Percentiles rank a stretch among this genome's conserved stretches.
Evolutionary conservation across 2,888 invertebrate genomes (phyloP).

Genomic region (Ypsolopha sequella): DNA sequence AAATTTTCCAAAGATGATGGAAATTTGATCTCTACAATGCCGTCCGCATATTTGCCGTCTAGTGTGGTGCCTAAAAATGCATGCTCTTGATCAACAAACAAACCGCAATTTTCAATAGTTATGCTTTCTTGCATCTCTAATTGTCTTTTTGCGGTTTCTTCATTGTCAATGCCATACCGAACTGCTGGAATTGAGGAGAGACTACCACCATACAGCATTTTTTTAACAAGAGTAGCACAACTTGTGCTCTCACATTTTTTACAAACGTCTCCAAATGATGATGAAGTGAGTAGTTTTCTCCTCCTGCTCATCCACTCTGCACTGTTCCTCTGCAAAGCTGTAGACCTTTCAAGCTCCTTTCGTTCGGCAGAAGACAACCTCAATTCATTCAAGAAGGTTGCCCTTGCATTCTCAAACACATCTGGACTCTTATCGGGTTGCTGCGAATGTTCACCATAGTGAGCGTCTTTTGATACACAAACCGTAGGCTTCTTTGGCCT

Average conservation of each 20-base stretch:
- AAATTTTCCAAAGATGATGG: no score
- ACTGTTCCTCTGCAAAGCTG: conserved; percentile 1
- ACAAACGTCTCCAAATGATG: conserved; percentile 1
- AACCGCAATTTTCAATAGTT: conserved; percentile 1
- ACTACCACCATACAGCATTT: background rate
- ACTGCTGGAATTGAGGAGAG: conserved; percentile 3
- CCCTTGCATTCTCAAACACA: conserved; percentile 1
- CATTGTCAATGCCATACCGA: background rate
- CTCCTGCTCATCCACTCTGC: conserved; percentile 2
- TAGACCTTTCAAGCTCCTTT: conserved; percentile 2
- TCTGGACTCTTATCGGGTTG: conserved; percentile 4
- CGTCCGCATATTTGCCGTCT: no score
- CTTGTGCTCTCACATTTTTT: background rate
- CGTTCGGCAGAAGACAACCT: conserved; percentile 3
- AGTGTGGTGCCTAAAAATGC: no score
- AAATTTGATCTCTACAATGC: no score
- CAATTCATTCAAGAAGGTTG: conserved; percentile 2
- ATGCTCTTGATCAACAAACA: conserved; percentile 5
- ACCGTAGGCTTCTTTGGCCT: background rate
- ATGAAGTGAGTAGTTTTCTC: conserved; percentile 2
- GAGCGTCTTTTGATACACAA: conserved; percentile 2
- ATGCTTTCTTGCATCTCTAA: conserved; percentile 5
- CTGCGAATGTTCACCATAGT: conserved; percentile 1
- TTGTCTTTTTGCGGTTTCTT: conserved; percentile 5
- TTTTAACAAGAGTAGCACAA: conserved; percentile 2